A percentile compares a stretch with the other conserved stretches of the same genome.
These are phyloP conservation scores for Galago senegalensis DNA, from an alignment of 2,797 vertebrate species.

Conservation along the genomic window DNA sequence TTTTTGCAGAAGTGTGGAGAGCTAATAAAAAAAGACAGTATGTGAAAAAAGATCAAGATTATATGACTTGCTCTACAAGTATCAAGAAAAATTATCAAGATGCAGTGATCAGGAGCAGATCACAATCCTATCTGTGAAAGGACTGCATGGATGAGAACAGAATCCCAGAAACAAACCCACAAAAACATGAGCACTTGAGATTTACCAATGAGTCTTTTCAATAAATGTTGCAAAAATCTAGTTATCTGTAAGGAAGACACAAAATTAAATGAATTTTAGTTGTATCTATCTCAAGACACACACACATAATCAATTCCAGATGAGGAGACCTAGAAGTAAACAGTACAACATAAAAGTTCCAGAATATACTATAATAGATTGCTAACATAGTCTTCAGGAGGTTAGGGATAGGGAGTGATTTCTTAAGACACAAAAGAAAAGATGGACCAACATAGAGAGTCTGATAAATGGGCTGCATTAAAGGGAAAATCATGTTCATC, in stretches of 20 bases:
- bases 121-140: background rate
- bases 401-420: background rate
- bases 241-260: background rate
- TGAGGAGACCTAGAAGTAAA: background rate
- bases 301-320: background rate
- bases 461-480: background rate
- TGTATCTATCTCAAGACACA: background rate
- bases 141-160: background rate
- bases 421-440: background rate
- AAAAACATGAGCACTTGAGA: background rate
- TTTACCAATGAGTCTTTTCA: background rate
- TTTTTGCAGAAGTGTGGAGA: background rate
- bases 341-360: background rate
- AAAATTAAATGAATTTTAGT: conserved; percentile 15
- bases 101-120: background rate
- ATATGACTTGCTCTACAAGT: background rate
- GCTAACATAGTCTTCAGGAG: background rate
- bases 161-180: background rate
- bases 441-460: background rate
- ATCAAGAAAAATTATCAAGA: conserved; percentile 14
- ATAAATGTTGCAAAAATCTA: background rate
- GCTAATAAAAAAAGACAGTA: background rate
- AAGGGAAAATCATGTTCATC: background rate
- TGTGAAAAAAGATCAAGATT: background rate
- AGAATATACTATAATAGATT: background rate